phyloP scores from a whole-genome alignment of 2,113 vertebrate genomes.

The Toxostoma redivivum region DNA sequence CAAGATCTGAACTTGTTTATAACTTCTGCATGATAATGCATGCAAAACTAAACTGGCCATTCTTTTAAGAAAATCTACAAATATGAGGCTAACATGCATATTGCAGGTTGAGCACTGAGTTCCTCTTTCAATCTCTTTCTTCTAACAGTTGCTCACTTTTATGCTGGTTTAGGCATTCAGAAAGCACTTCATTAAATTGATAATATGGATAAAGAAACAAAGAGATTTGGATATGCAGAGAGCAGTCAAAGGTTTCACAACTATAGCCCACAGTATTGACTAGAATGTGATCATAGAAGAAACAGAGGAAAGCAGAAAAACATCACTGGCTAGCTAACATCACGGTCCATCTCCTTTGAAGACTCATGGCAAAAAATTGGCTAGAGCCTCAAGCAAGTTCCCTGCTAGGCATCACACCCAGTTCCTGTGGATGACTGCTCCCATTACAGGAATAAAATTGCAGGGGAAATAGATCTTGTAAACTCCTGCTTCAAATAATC shows the following conservation, averaged over 20 bases:
- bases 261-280: not conserved
- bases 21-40: not conserved
- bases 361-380: not conserved
- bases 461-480: not conserved
- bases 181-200: not conserved
- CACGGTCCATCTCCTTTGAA: not conserved
- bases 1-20: not conserved
- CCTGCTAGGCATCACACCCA: not conserved
- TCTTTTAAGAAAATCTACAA: not conserved
- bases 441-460: not conserved
- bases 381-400: not conserved
- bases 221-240: not conserved
- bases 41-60: not conserved
- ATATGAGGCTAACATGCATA: rapidly evolving
- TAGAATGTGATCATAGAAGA: not conserved
- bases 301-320: not conserved
- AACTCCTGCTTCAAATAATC: not conserved
- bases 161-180: not conserved
- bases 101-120: not conserved
- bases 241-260: not conserved
- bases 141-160: not conserved
- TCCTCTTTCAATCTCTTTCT: not conserved
- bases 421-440: not conserved
- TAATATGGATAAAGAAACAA: not conserved
- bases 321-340: not conserved